phyloP scores from a whole-genome alignment of 2,888 invertebrate species.

The Clepsis dumicolana region DNA sequence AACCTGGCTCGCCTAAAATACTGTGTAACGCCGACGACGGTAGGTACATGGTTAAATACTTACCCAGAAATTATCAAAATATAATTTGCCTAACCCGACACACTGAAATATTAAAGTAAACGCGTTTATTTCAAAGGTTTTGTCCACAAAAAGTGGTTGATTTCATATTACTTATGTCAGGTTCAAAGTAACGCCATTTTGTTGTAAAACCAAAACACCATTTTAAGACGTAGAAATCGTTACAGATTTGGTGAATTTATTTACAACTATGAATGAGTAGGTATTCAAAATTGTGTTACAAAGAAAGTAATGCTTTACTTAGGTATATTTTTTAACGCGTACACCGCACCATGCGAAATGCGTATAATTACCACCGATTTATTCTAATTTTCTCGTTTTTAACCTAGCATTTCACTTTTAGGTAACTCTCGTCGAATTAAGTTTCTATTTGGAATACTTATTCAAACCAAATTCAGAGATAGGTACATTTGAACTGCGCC shows the following conservation, averaged over 20 bases:
- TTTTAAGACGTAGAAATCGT: too few relatives aligned
- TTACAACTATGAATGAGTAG: too few relatives aligned
- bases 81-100: too few relatives aligned
- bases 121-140: background rate
- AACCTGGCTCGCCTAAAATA: too few relatives aligned
- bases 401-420: slow-evolving; percentile 12
- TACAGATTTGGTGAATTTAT: background rate
- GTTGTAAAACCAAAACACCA: background rate
- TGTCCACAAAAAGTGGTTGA: background rate
- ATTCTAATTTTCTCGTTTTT: background rate
- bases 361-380: background rate
- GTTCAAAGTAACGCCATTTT: background rate
- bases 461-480: slow-evolving; percentile 19
- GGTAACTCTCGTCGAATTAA: slow-evolving; percentile 13
- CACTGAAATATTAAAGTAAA: background rate
- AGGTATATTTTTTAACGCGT: background rate
- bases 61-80: too few relatives aligned
- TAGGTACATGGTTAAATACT: too few relatives aligned
- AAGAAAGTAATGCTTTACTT: too few relatives aligned
- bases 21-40: too few relatives aligned
- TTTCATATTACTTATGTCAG: background rate
- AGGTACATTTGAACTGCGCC: slow-evolving; percentile 13
- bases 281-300: too few relatives aligned
- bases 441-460: slow-evolving; percentile 16
- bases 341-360: background rate